A percentile compares a stretch with the other conserved stretches of the same genome.
These are phyloP conservation scores for Drosophila ambigua DNA, from an alignment of 1,140 invertebrate genomes.

Conservation along the genomic window DNA sequence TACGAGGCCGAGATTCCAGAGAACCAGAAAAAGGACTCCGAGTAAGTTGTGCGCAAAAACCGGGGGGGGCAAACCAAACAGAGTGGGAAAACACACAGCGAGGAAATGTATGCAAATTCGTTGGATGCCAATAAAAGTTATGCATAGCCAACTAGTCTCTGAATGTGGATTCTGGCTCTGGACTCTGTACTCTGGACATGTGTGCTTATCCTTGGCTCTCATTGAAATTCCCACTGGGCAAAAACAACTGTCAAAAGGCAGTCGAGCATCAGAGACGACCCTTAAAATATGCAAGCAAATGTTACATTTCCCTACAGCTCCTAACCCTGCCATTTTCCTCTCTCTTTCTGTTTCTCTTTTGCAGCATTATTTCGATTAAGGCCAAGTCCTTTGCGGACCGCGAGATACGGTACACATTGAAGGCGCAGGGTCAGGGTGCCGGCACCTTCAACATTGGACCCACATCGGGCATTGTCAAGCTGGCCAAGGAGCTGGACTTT, in stretches of 20 bases:
- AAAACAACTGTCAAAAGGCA: constrained; percentile 80
- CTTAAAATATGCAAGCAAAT: constrained; percentile 64
- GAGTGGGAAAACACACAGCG: neutral
- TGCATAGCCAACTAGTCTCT: constrained; percentile 52
- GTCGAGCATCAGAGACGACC: constrained; percentile 53
- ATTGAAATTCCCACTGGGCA: constrained; percentile 75
- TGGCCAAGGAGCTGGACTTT: constrained; percentile 97
- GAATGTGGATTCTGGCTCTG: neutral
- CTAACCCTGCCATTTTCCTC: constrained; percentile 12
- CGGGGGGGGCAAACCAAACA: neutral
- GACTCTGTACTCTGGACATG: constrained; percentile 14
- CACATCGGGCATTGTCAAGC: constrained; percentile 95
- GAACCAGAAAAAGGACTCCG: constrained; percentile 97
- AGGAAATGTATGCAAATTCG: constrained; percentile 58
- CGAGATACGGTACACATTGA: constrained; percentile 96
- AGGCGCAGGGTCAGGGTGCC: constrained; percentile 96
- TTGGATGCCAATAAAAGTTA: constrained; percentile 73
- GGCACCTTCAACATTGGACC: constrained; percentile 98
- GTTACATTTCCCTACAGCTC: constrained; percentile 45
- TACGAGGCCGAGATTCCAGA: constrained; percentile 98
- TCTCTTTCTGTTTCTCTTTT: constrained; percentile 19
- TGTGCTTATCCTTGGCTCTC: constrained; percentile 38
- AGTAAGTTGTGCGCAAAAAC: constrained; percentile 87
- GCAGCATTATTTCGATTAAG: constrained; percentile 95
- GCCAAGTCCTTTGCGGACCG: constrained; percentile 98